A percentile compares a stretch with the other conserved stretches of the same genome.
These are phyloP conservation scores for Synergus umbraculus DNA, from an alignment of 2,888 invertebrate species.

Conservation along the genomic window DNA sequence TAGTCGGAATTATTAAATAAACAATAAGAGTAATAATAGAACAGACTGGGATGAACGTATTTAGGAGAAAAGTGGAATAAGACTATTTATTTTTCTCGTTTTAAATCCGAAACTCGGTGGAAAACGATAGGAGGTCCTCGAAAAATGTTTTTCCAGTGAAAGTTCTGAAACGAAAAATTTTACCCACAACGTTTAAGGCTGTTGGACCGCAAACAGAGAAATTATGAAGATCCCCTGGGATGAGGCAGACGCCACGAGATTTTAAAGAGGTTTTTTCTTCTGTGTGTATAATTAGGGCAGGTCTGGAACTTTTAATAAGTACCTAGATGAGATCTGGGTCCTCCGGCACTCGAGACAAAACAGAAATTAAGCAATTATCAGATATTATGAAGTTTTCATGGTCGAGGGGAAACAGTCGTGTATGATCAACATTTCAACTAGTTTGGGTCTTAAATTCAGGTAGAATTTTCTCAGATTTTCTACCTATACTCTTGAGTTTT, in stretches of 20 bases:
- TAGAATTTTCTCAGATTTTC: neutral
- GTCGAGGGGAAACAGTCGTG: conserved; percentile 46
- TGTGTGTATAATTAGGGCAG: conserved; percentile 48
- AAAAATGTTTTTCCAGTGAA: conserved; percentile 26
- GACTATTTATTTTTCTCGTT: neutral
- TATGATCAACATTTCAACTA: neutral
- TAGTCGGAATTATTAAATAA: neutral
- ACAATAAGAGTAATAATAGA: neutral
- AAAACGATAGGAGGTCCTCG: neutral
- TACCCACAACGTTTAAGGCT: conserved; percentile 41
- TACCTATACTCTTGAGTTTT: neutral
- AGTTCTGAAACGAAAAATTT: conserved; percentile 3
- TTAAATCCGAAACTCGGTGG: neutral
- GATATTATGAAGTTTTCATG: conserved; percentile 65
- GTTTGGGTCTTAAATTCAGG: neutral
- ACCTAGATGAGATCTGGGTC: conserved; percentile 49
- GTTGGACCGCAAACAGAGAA: conserved; percentile 55
- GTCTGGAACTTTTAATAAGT: conserved; percentile 53
- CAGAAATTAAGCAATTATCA: conserved; percentile 71
- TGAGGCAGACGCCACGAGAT: conserved; percentile 41
- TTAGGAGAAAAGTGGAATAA: neutral
- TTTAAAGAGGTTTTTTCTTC: conserved; percentile 37
- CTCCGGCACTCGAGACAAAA: conserved; percentile 58
- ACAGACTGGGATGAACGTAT: neutral
- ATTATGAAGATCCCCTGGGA: conserved; percentile 52